A percentile compares a stretch with the other conserved stretches of the same genome.
Conservation (phyloP, 2,113 vertebrate species). For the Neopipo cinnamomea region DNA sequence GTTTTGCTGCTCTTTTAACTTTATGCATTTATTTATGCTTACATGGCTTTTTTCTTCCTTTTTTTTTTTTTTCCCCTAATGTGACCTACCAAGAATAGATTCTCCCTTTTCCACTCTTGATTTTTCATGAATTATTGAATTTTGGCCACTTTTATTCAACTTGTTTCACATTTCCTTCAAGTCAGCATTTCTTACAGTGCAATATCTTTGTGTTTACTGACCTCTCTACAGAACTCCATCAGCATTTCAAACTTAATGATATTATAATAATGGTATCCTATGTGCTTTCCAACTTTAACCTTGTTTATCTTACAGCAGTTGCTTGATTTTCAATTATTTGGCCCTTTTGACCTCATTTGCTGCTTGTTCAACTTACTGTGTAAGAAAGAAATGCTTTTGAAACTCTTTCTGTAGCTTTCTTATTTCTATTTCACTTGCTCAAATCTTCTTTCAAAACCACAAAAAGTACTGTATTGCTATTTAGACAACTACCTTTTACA, state of each 20-base stretch:
- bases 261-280: background rate
- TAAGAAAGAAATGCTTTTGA: background rate
- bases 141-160: constrained; percentile 34
- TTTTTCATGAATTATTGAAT: constrained; percentile 53
- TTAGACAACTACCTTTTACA: background rate
- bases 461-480: background rate
- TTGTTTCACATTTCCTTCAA: constrained; percentile 10
- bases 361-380: background rate
- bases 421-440: background rate
- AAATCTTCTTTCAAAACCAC: background rate
- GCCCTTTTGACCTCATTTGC: constrained; percentile 4
- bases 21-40: constrained; percentile 34
- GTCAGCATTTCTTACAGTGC: constrained; percentile 45
- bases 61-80: rapidly evolving
- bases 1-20: constrained; percentile 3
- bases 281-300: constrained; percentile 19
- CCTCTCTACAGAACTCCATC: constrained; percentile 5
- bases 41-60: background rate
- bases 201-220: constrained; percentile 28
- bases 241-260: constrained; percentile 46
- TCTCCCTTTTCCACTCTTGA: background rate
- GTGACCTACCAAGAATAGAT: constrained; percentile 9
- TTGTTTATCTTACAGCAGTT: constrained; percentile 14
- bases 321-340: background rate
- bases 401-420: background rate